phyloP scores from a whole-genome alignment of 2,888 invertebrate species.

The Zonitis immaculata region DNA sequence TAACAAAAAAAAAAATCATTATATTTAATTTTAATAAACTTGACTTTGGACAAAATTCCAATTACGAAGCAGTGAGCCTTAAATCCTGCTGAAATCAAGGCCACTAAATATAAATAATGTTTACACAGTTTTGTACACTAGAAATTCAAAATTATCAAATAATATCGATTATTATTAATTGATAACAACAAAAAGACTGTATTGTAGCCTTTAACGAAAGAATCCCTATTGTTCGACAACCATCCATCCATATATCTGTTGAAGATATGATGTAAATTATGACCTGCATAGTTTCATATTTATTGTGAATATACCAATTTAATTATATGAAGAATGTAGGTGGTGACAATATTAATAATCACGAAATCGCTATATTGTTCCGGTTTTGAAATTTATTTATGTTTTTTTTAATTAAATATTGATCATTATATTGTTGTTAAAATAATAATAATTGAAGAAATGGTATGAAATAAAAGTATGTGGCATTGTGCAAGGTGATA shows the following conservation, averaged over 20 bases:
- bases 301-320: background rate
- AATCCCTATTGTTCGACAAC: background rate
- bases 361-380: background rate
- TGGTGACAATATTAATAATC: background rate
- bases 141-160: too few species aligned
- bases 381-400: background rate
- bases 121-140: too few species aligned
- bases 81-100: background rate
- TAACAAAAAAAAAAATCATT: too few species aligned
- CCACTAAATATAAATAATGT: background rate
- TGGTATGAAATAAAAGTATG: slow-evolving; percentile 3
- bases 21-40: background rate
- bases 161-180: too few species aligned
- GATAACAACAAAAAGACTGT: too few species aligned
- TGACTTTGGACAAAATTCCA: background rate
- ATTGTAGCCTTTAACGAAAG: too few species aligned
- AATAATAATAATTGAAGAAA: too few species aligned
- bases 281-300: background rate
- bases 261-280: background rate
- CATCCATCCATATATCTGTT: too few species aligned
- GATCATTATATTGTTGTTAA: background rate
- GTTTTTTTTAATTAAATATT: background rate
- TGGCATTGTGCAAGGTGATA: slow-evolving; percentile 12
- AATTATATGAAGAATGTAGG: background rate
- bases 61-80: background rate